Conservation (phyloP, 2,797 vertebrate species). For the Sebastes trivittatus region DNA sequence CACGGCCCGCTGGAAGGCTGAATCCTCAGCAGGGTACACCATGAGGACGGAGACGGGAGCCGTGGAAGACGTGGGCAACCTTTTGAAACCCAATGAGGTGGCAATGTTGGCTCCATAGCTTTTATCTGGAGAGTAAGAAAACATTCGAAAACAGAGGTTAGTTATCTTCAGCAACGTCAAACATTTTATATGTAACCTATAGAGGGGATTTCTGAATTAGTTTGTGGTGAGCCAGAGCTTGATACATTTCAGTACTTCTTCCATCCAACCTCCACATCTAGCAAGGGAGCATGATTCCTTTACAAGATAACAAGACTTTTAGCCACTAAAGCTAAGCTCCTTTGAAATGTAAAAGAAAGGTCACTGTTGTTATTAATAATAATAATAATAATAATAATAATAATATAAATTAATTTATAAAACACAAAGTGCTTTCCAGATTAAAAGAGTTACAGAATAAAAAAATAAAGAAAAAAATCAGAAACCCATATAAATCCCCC, state of each 20-base stretch:
- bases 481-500: too few relatives aligned
- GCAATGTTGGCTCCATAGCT: neutral
- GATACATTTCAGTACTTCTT: neutral
- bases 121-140: conserved; percentile 44
- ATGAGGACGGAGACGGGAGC: conserved; percentile 72
- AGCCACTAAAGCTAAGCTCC: neutral
- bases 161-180: neutral
- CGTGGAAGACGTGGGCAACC: neutral
- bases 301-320: neutral
- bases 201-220: neutral
- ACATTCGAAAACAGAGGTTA: neutral
- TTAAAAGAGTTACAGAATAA: too few relatives aligned
- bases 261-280: neutral
- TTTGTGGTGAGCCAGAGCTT: neutral
- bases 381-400: too few relatives aligned
- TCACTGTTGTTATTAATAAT: neutral
- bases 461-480: too few relatives aligned
- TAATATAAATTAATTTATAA: too few relatives aligned
- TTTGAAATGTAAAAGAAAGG: neutral
- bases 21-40: conserved; percentile 80
- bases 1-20: conserved; percentile 80
- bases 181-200: neutral
- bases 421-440: too few relatives aligned
- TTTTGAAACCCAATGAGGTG: neutral
- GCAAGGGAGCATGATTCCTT: neutral